Evolutionary conservation across 2,113 vertebrate genomes (phyloP).

Genomic region (Sphaerodactylus townsendi): DNA sequence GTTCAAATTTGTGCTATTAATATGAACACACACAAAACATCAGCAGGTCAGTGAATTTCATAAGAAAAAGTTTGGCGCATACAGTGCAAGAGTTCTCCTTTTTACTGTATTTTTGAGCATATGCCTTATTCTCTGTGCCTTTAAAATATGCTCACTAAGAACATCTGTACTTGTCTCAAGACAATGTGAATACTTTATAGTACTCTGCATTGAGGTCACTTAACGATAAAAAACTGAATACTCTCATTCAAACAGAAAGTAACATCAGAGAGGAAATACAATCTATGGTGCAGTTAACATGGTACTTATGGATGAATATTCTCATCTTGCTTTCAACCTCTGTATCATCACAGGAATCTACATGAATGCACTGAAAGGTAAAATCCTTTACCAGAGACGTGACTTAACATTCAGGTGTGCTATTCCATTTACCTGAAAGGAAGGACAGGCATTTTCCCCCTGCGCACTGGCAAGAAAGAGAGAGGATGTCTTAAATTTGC

Average conservation of each 20-base stretch:
- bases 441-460: too few relatives aligned
- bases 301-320: not conserved
- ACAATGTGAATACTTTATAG: too few relatives aligned
- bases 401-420: rapidly evolving
- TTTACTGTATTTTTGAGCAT: too few relatives aligned
- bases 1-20: not conserved
- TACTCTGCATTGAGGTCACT: not conserved
- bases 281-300: rapidly evolving
- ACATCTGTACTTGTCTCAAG: not conserved
- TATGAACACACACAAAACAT: too few relatives aligned
- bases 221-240: constrained; percentile 18
- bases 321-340: too few relatives aligned
- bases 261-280: not conserved
- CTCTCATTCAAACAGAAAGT: not conserved
- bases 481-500: too few relatives aligned
- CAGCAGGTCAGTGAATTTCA: not conserved
- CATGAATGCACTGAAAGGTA: too few relatives aligned
- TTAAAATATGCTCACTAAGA: not conserved
- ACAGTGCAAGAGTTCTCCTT: not conserved
- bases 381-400: not conserved
- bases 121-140: too few relatives aligned
- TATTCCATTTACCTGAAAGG: not conserved
- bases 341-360: not conserved
- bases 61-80: not conserved
- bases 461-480: too few relatives aligned